phyloP scores from a whole-genome alignment of 2,113 vertebrate genomes.

The Proterorhinus semilunaris region DNA sequence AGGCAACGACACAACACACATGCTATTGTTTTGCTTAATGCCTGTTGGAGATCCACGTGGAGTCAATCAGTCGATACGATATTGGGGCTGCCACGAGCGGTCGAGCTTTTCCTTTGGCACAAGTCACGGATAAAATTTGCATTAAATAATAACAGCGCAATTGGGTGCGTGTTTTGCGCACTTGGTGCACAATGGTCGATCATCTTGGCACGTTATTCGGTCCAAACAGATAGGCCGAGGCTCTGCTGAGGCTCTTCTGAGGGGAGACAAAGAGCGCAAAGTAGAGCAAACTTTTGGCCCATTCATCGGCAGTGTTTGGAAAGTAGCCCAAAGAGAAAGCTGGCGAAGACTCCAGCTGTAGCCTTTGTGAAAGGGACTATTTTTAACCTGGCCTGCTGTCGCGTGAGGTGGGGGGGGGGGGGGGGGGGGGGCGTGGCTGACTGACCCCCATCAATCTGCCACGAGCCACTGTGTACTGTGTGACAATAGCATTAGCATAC shows the following conservation, averaged over 20 bases:
- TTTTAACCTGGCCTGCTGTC: conserved; percentile 39
- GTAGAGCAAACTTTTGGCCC: background rate
- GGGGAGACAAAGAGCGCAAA: background rate
- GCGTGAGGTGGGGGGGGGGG: conserved; percentile 5
- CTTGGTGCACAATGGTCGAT: background rate
- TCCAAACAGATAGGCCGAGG: background rate
- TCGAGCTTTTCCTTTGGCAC: too few relatives aligned
- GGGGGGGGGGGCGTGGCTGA: conserved; percentile 35
- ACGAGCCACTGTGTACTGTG: conserved; percentile 63
- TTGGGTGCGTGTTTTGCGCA: background rate
- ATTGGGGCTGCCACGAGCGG: background rate
- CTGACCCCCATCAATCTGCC: conserved; percentile 78
- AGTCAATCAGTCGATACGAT: background rate
- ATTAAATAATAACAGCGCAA: too few relatives aligned
- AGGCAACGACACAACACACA: too few relatives aligned
- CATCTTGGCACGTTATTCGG: too few relatives aligned
- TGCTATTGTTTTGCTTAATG: too few relatives aligned
- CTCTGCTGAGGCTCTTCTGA: background rate
- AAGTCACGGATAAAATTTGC: too few relatives aligned
- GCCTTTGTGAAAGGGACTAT: conserved; percentile 36
- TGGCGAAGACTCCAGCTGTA: conserved; percentile 2
- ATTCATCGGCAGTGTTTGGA: background rate
- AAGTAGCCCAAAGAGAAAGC: background rate
- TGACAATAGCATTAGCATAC: conserved; percentile 80
- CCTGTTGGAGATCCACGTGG: background rate